A percentile compares a stretch with the other conserved stretches of the same genome.
Conservation (phyloP, 2,797 vertebrate species). For the Aplochiton taeniatus region DNA sequence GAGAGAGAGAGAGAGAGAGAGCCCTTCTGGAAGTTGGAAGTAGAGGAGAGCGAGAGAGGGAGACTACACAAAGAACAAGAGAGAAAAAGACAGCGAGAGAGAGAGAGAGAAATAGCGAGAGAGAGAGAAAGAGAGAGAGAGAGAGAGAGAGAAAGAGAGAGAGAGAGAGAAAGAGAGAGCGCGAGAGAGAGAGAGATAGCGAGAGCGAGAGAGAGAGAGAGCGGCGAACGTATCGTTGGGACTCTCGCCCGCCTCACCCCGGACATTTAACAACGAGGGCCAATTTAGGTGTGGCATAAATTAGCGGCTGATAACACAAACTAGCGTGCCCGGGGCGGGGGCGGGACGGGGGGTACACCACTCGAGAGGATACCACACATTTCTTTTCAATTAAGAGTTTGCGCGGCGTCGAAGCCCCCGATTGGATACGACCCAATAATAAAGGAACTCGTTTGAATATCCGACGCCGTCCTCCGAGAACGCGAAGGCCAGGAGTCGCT, state of each 20-base stretch:
- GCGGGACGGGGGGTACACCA: conserved; percentile 72
- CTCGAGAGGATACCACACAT: conserved; percentile 76
- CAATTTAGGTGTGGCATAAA: conserved; percentile 81
- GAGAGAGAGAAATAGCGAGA: neutral
- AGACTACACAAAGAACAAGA: neutral
- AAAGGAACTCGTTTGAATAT: conserved; percentile 79
- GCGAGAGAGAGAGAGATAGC: neutral
- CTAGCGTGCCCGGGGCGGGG: conserved; percentile 67
- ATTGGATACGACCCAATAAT: conserved; percentile 68
- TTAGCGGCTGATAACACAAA: conserved; percentile 77
- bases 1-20: too few species aligned
- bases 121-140: neutral
- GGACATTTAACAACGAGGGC: conserved; percentile 77
- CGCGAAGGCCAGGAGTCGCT: conserved; percentile 71
- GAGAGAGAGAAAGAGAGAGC: too few species aligned
- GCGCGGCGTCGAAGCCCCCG: conserved; percentile 64
- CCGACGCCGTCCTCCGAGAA: conserved; percentile 60
- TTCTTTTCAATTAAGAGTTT: conserved; percentile 75
- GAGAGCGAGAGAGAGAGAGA: neutral
- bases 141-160: too few species aligned
- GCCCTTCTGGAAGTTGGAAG: too few species aligned
- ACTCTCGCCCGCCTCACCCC: conserved; percentile 65
- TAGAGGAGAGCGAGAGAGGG: neutral
- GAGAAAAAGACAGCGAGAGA: neutral
- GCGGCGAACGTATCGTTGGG: conserved; percentile 57